Base-by-base conservation (phyloP, 2,888 invertebrate genomes). In the Dioctria rufipes region DNA sequence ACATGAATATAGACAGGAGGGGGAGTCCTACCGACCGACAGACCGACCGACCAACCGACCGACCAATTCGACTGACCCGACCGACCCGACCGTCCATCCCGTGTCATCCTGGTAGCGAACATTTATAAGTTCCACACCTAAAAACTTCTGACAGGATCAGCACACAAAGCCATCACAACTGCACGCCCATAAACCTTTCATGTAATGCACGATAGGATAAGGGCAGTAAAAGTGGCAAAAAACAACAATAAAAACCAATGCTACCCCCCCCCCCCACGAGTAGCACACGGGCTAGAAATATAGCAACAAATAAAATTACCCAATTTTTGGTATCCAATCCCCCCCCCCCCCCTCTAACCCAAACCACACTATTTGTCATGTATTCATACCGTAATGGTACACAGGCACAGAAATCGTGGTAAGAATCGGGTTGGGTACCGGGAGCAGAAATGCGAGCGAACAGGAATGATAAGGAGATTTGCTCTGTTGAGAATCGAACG, bases 401-500 rank as follows among this genome's bases (percentile, higher is more conserved):
- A 25, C 25, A 25, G 25, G 25, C 25, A 25, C 25, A 25, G 25
- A n/a, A 51, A 51, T 51, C 51, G 9, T 51, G 51, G 3, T 51
- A 8, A 51, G 51, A 25, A 25, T 25, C 25, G 25, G 25, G 25
- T 39, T 2, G 46, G 49, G 77, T 13, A 49, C 49, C 63, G 40
- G 63, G 39, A 77, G 49, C 49, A 43, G 51, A 51, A 40, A 43
- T 77, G 77, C 77, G 39, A 77, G 63, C 63, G 39, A 77, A 77
- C 63, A 77, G 63, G 42, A 61, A 63, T 63, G 77, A 77, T 77
- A 77, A 77, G 77, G 75, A 75, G 75, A 77, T 80, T 75, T 71
- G 49, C 66, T 58, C 75, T 43, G 66, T 42, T 66, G 80, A 75
- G 80, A 80, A 75, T 80, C 49, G 78, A 81, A 81, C 81, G 78